Percentiles rank a stretch among this genome's conserved stretches.
Evolutionary conservation across 2,113 vertebrate species (phyloP).

Genomic region (Tylochromis polylepis): DNA sequence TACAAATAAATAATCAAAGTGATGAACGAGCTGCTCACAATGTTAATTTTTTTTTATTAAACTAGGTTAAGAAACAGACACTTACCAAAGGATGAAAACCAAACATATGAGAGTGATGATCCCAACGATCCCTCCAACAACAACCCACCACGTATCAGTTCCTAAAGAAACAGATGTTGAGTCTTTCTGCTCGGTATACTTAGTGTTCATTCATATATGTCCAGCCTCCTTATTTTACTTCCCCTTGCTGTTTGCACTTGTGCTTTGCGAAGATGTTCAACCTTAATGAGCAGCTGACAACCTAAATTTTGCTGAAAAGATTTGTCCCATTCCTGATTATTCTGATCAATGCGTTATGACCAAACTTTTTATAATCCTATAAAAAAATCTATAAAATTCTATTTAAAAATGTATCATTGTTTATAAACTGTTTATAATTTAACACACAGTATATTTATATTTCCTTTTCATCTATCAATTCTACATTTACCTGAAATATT

Average conservation of each 20-base stretch:
- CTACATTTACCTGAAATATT: not conserved
- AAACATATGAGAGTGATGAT: not conserved
- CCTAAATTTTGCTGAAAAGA: not conserved
- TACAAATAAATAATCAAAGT: not conserved
- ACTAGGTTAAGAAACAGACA: not conserved
- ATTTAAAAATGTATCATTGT: too few relatives aligned
- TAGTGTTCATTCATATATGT: not conserved
- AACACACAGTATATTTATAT: too few relatives aligned
- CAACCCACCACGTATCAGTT: not conserved
- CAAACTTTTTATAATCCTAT: too few relatives aligned
- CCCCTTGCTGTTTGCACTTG: not conserved
- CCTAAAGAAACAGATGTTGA: not conserved
- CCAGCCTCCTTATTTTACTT: not conserved
- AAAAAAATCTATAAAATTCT: too few relatives aligned
- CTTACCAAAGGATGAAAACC: not conserved
- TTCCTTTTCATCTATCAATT: not conserved
- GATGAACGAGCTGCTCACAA: not conserved
- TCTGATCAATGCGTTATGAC: not conserved
- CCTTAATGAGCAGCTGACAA: not conserved
- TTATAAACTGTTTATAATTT: too few relatives aligned
- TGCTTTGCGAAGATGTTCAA: not conserved
- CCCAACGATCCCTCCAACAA: not conserved
- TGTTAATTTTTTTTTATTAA: not conserved
- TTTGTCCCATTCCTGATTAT: not conserved
- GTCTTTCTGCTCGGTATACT: not conserved